A percentile compares a stretch with the other conserved stretches of the same genome.
Evolutionary conservation across 2,888 invertebrate genomes (phyloP).

Genomic region (Lasioglossum calceatum): DNA sequence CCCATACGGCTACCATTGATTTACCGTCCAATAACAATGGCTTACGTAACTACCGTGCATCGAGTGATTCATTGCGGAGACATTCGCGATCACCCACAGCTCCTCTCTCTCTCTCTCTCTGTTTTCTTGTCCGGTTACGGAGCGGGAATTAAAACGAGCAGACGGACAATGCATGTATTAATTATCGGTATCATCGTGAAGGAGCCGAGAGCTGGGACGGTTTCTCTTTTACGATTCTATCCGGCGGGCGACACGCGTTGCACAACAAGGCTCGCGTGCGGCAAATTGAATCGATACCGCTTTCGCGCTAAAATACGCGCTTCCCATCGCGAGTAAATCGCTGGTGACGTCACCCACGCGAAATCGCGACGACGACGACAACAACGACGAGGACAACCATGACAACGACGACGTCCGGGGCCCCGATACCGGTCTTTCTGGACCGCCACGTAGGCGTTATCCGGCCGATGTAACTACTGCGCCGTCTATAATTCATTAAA

Average conservation of each 20-base stretch:
- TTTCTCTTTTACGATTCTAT: constrained; percentile 31
- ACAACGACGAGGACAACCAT: not conserved
- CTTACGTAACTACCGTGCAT: constrained; percentile 56
- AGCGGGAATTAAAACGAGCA: constrained; percentile 38
- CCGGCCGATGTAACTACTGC: constrained; percentile 62
- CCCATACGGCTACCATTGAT: constrained; percentile 47
- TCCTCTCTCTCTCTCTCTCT: not conserved
- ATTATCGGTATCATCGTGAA: constrained; percentile 59
- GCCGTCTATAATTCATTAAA: constrained; percentile 70
- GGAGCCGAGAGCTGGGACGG: not conserved
- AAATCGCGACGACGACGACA: constrained; percentile 33
- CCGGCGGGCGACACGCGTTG: constrained; percentile 4
- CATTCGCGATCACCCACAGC: constrained; percentile 50
- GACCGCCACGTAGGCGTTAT: constrained; percentile 54
- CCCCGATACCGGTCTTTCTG: constrained; percentile 41
- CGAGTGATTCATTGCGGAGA: constrained; percentile 57
- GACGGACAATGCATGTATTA: constrained; percentile 49
- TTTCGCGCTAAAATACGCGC: constrained; percentile 37
- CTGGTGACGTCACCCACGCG: constrained; percentile 52
- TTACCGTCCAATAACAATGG: constrained; percentile 57
- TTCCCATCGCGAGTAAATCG: constrained; percentile 42
- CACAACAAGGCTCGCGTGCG: constrained; percentile 43
- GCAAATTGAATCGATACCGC: constrained; percentile 57
- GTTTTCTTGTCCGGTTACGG: constrained; percentile 16
- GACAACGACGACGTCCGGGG: not conserved